Percentiles rank a stretch among this genome's conserved stretches.
These are phyloP conservation scores for Anseranas semipalmata DNA, from an alignment of 2,113 vertebrate species.

Conservation along the genomic window DNA sequence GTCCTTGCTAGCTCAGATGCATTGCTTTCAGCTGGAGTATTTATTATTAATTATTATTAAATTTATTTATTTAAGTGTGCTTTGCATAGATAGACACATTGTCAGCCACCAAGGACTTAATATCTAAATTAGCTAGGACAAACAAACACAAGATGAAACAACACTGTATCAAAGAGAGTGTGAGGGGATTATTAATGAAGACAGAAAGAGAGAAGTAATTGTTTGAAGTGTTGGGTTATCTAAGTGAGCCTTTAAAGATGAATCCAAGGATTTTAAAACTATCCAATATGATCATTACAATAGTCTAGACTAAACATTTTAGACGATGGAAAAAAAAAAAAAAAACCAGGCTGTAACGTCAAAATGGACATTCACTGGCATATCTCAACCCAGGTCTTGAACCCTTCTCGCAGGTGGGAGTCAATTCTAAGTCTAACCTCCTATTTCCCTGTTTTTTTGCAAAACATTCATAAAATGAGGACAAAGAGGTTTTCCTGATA, in stretches of 20 bases:
- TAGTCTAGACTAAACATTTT: background rate
- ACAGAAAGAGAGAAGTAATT: background rate
- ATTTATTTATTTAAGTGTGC: slow-evolving; percentile 61
- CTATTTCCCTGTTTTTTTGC: background rate
- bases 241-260: background rate
- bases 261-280: background rate
- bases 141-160: slow-evolving; percentile 61
- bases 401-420: background rate
- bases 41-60: slow-evolving; percentile 67
- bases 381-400: background rate
- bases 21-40: slow-evolving; percentile 33
- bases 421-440: background rate
- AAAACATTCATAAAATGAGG: background rate
- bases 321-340: background rate
- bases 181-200: slow-evolving; percentile 60
- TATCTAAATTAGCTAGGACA: slow-evolving; percentile 71
- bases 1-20: slow-evolving; percentile 39
- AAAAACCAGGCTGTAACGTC: background rate
- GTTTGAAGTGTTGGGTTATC: background rate
- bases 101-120: slow-evolving; percentile 67
- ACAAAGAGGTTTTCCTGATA: background rate
- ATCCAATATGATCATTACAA: background rate
- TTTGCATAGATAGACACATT: slow-evolving; percentile 56
- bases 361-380: background rate
- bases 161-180: background rate